phyloP scores from a whole-genome alignment of 1,140 invertebrate genomes.

The Cydia amplana region DNA sequence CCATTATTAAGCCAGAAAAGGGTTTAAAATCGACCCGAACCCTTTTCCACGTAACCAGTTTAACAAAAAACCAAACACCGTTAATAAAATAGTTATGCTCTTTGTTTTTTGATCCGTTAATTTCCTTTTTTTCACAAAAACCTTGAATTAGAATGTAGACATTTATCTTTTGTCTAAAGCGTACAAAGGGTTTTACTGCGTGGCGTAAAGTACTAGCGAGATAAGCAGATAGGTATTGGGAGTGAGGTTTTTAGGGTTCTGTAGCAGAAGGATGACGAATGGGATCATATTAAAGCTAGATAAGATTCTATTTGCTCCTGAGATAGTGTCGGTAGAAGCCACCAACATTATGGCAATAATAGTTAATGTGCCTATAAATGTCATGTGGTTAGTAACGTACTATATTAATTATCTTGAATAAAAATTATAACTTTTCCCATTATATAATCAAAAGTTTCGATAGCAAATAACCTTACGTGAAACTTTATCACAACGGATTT shows the following conservation, averaged over 20 bases:
- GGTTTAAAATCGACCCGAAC: neutral
- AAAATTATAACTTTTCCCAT: too few relatives aligned
- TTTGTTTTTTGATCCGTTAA: neutral
- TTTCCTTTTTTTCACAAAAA: neutral
- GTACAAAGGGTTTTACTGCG: neutral
- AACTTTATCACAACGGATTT: too few relatives aligned
- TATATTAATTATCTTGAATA: too few relatives aligned
- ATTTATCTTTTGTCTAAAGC: slow-evolving; percentile 6
- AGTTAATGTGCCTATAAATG: too few relatives aligned
- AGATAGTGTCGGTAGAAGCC: too few relatives aligned
- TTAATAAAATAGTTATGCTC: neutral
- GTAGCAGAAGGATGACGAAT: too few relatives aligned
- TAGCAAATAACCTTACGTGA: too few relatives aligned
- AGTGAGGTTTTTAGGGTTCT: neutral
- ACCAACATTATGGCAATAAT: too few relatives aligned
- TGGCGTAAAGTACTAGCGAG: neutral
- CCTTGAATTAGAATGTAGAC: neutral
- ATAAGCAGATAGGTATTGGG: neutral
- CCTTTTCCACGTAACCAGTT: neutral
- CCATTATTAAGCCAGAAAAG: slow-evolving; percentile 5
- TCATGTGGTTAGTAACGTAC: too few relatives aligned
- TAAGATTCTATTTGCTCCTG: too few relatives aligned
- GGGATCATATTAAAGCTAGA: too few relatives aligned
- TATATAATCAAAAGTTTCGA: too few relatives aligned
- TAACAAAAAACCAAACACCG: neutral